Evolutionary conservation across 2,888 invertebrate species (phyloP).

Genomic region (Dorcus hopei): DNA sequence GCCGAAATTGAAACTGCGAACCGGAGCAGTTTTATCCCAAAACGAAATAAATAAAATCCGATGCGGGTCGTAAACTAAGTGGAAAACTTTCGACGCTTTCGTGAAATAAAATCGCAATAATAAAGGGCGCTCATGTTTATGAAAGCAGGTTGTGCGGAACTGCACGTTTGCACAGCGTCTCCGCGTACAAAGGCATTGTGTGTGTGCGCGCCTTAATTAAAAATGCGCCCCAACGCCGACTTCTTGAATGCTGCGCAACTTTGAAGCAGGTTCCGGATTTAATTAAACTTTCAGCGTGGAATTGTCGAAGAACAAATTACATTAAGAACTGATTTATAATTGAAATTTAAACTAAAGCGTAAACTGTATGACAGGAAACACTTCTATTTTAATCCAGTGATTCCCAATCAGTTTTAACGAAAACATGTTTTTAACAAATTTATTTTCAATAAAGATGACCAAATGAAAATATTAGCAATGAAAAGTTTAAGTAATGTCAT

Average conservation of each 20-base stretch:
- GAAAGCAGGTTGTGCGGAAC: slow-evolving; percentile 5
- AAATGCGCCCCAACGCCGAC: not conserved
- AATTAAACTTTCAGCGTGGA: slow-evolving; percentile 7
- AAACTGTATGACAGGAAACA: too few species aligned
- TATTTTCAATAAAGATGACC: too few species aligned
- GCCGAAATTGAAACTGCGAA: too few species aligned
- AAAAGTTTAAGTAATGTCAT: too few species aligned
- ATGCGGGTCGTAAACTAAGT: slow-evolving; percentile 15
- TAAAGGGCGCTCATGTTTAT: slow-evolving; percentile 10
- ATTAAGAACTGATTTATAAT: slow-evolving; percentile 6
- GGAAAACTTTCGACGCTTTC: slow-evolving; percentile 11
- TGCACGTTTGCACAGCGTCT: slow-evolving; percentile 1
- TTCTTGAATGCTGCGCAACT: slow-evolving; percentile 11
- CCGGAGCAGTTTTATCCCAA: not conserved
- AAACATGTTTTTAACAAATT: too few species aligned
- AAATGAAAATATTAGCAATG: too few species aligned
- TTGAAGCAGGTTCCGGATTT: slow-evolving; percentile 6
- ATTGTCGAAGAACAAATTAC: slow-evolving; percentile 7
- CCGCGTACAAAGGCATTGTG: too few species aligned
- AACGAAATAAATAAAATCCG: slow-evolving; percentile 10
- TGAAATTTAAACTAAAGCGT: not conserved
- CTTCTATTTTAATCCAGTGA: too few species aligned
- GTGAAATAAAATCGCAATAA: slow-evolving; percentile 18
- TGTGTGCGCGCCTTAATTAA: too few species aligned
- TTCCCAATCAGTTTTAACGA: too few species aligned